phyloP scores from a whole-genome alignment of 2,797 vertebrate species.

The Intellagama lesueurii region DNA sequence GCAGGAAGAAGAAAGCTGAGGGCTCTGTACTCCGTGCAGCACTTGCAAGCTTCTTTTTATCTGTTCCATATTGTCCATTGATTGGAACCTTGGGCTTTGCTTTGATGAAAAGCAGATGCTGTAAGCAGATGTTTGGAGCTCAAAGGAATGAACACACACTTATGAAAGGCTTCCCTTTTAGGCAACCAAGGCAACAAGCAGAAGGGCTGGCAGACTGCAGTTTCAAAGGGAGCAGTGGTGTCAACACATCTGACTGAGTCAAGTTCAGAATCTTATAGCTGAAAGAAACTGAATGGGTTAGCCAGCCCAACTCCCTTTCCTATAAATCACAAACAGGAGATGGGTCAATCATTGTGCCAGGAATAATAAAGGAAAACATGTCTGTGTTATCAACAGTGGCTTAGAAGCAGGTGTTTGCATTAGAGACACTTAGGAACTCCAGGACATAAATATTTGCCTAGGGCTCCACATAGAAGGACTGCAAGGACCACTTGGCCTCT shows the following conservation, averaged over 20 bases:
- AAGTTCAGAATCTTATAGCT: conserved; percentile 2
- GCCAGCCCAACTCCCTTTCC: not conserved
- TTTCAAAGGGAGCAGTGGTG: conserved; percentile 44
- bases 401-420: not conserved
- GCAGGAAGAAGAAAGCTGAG: conserved; percentile 59
- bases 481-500: not conserved
- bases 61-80: conserved; percentile 61
- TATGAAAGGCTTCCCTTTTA: conserved; percentile 68
- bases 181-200: conserved; percentile 46
- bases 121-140: conserved; percentile 65
- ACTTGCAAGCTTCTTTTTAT: conserved; percentile 49
- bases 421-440: not conserved
- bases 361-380: not conserved
- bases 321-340: not conserved
- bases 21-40: conserved; percentile 27
- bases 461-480: not conserved
- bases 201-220: conserved; percentile 41
- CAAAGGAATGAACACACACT: conserved; percentile 58
- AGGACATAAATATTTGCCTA: not conserved
- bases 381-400: not conserved
- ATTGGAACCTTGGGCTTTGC: conserved; percentile 65
- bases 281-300: not conserved
- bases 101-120: conserved; percentile 73
- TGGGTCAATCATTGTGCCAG: not conserved
- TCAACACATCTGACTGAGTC: not conserved